These are phyloP conservation scores for Columba guinea DNA, from an alignment of 2,797 vertebrate genomes.

Conservation along the genomic window DNA sequence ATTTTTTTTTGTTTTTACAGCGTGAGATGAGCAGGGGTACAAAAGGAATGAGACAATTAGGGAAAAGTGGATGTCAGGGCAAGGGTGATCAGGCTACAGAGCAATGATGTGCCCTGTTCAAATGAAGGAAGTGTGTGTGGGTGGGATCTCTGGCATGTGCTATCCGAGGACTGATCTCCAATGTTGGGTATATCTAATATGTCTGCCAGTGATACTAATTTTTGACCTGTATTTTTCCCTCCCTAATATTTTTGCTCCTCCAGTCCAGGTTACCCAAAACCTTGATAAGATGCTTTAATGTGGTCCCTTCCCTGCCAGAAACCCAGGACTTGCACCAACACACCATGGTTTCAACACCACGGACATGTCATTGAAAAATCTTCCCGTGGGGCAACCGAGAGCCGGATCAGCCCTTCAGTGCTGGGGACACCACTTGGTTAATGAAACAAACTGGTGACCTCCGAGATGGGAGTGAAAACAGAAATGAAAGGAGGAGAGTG, in stretches of 20 bases:
- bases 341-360: fast-evolving
- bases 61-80: neutral
- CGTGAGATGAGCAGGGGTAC: fast-evolving
- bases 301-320: neutral
- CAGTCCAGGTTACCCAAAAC: neutral
- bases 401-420: fast-evolving
- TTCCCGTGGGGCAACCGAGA: fast-evolving
- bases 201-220: fast-evolving
- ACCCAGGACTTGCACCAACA: fast-evolving
- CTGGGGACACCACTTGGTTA: neutral
- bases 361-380: neutral
- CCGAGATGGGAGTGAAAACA: neutral
- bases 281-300: neutral
- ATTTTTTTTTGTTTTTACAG: neutral
- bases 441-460: neutral
- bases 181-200: neutral
- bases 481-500: neutral
- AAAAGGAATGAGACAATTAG: neutral
- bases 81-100: neutral
- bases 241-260: neutral
- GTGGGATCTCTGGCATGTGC: fast-evolving
- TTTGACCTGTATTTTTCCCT: neutral
- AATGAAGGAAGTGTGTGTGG: fast-evolving
- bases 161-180: neutral
- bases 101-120: fast-evolving